phyloP scores from a whole-genome alignment of 2,888 invertebrate species.

The Deilephila elpenor region DNA sequence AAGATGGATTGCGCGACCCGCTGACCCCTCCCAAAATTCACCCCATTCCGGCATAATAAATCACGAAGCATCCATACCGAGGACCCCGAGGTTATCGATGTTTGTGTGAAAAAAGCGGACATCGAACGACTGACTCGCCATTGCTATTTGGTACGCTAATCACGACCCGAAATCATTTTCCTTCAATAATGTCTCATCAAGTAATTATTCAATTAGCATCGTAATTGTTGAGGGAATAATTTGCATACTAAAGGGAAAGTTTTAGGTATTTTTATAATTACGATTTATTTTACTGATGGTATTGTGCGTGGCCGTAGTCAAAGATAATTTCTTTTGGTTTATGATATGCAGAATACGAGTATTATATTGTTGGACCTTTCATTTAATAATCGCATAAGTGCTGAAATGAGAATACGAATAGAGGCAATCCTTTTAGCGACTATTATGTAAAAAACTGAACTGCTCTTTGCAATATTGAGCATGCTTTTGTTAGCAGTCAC shows the following conservation, averaged over 20 bases:
- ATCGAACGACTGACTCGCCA: not conserved
- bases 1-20: conserved; percentile 16
- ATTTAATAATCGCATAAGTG: too few relatives aligned
- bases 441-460: not conserved
- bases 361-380: too few relatives aligned
- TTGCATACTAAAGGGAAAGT: not conserved
- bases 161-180: not conserved
- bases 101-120: conserved; percentile 2
- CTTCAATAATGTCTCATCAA: not conserved
- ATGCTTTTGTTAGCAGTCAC: too few relatives aligned
- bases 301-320: too few relatives aligned
- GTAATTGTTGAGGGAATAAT: not conserved
- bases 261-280: too few relatives aligned
- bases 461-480: not conserved
- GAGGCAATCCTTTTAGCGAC: not conserved
- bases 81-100: conserved; percentile 16
- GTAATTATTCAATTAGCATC: not conserved
- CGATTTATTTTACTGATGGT: too few relatives aligned
- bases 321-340: too few relatives aligned
- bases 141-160: not conserved
- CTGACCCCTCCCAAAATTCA: conserved; percentile 13
- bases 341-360: too few relatives aligned
- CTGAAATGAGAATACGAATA: too few relatives aligned
- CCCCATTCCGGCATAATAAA: not conserved
- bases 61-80: not conserved